These are phyloP conservation scores for Liodrosophila aerea DNA, from an alignment of 2,888 invertebrate species.

Conservation along the genomic window DNA sequence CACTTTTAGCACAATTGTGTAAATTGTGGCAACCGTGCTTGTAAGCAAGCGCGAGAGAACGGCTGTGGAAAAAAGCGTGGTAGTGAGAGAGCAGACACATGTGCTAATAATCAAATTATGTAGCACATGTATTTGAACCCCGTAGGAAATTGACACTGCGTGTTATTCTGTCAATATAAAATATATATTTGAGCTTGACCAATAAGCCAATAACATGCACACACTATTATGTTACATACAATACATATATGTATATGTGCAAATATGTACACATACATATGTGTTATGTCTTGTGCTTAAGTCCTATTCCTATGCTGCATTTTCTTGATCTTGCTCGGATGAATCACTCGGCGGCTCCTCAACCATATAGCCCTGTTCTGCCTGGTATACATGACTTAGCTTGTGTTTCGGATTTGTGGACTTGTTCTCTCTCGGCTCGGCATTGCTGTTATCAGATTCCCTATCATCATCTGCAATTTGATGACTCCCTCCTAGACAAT, in stretches of 20 bases:
- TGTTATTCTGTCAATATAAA: neutral
- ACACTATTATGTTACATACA: neutral
- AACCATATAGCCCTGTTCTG: constrained; percentile 72
- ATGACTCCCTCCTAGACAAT: constrained; percentile 2
- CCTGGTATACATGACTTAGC: constrained; percentile 50
- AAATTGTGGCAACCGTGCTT: too few relatives aligned
- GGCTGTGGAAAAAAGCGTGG: constrained; percentile 2
- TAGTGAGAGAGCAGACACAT: constrained; percentile 16
- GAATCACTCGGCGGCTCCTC: constrained; percentile 76
- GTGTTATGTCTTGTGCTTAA: neutral
- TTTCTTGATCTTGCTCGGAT: constrained; percentile 45
- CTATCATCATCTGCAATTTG: neutral
- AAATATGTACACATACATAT: constrained; percentile 15
- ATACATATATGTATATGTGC: neutral
- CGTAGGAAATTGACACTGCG: constrained; percentile 18
- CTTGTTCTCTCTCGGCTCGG: neutral
- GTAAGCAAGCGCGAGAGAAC: constrained; percentile 3
- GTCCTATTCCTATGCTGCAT: neutral
- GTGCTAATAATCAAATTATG: constrained; percentile 64
- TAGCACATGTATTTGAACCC: constrained; percentile 19
- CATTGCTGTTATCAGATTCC: neutral
- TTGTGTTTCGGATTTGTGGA: neutral
- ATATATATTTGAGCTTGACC: too few relatives aligned
- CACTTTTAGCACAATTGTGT: too few relatives aligned
- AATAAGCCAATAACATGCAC: too few relatives aligned